A percentile compares a stretch with the other conserved stretches of the same genome.
Conservation (phyloP, 2,113 vertebrate species). For the Saccopteryx leptura region DNA sequence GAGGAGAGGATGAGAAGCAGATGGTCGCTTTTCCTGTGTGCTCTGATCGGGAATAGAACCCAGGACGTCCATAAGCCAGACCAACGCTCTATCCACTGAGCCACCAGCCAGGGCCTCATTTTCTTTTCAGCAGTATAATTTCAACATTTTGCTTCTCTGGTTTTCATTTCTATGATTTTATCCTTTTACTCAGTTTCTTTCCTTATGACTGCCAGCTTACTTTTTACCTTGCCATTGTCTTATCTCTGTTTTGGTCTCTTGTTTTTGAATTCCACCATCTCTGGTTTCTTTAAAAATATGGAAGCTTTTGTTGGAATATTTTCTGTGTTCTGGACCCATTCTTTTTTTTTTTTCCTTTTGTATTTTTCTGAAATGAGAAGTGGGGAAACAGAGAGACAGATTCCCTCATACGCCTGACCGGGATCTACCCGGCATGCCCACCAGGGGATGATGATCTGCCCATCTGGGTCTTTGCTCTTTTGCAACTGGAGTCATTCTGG, state of each 20-base stretch:
- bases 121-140: background rate
- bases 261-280: constrained; percentile 27
- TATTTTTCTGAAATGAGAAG: no score
- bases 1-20: no score
- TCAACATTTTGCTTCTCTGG: background rate
- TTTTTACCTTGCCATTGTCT: constrained; percentile 29
- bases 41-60: no score
- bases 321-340: constrained; percentile 63
- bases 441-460: no score
- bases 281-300: background rate
- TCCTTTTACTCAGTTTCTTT: constrained; percentile 6
- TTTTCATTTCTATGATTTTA: background rate
- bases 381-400: no score
- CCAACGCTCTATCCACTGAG: no score
- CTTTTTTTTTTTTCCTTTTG: background rate
- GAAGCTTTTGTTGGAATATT: constrained; percentile 4
- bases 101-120: background rate
- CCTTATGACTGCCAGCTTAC: background rate
- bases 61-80: no score
- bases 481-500: no score
- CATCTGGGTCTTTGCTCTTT: no score
- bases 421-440: no score
- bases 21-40: no score
- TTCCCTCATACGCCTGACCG: no score
- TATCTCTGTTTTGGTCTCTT: constrained; percentile 7